Evolutionary conservation across 2,888 invertebrate species (phyloP).

Genomic region (Philhelius pedissequus): DNA sequence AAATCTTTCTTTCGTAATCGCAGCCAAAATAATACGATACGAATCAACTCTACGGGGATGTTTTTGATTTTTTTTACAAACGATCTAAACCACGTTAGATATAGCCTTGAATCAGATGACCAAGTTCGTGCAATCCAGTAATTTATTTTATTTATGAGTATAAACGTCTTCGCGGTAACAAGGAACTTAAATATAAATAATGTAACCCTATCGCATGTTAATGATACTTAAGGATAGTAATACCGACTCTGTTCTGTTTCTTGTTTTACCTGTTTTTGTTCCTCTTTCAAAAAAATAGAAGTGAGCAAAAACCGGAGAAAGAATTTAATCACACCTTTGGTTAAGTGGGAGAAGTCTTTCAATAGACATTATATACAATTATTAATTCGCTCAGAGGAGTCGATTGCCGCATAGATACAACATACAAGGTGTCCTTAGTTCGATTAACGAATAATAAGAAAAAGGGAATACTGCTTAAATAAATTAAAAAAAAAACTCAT

Average conservation of each 20-base stretch:
- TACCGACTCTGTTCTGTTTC: background rate
- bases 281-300: background rate
- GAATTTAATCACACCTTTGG: background rate
- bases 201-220: background rate
- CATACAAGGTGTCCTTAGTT: background rate
- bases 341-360: conserved; percentile 11
- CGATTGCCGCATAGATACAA: no score
- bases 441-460: background rate
- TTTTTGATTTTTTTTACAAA: no score
- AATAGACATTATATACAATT: background rate
- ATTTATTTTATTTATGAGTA: no score
- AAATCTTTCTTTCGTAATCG: no score
- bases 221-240: conserved; percentile 6
- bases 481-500: background rate
- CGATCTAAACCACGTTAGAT: no score
- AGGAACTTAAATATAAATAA: background rate
- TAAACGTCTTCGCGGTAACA: background rate
- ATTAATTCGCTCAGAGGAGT: background rate
- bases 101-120: no score
- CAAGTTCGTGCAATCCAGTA: no score
- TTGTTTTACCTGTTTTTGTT: background rate
- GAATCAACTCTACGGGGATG: no score
- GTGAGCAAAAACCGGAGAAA: background rate
- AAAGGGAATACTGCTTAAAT: background rate
- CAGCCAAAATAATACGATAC: no score